Conservation (phyloP, 2,797 vertebrate genomes). For the Hylomyscus alleni region DNA sequence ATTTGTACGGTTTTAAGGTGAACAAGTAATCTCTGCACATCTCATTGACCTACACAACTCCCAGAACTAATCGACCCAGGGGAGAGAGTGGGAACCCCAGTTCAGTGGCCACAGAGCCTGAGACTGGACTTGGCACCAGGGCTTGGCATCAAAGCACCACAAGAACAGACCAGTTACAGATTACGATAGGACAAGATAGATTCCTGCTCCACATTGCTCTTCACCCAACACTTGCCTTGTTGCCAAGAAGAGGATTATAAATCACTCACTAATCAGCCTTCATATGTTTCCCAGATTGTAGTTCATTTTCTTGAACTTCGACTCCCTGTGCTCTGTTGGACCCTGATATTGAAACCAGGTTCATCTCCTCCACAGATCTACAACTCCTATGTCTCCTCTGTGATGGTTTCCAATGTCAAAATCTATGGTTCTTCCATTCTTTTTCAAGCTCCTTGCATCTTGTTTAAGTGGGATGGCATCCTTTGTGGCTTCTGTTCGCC, state of each 20-base stretch:
- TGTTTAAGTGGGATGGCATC: background rate
- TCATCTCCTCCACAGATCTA: slow-evolving; percentile 28
- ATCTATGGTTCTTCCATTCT: background rate
- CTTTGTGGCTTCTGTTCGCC: background rate
- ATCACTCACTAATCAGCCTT: slow-evolving; percentile 77
- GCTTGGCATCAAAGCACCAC: slow-evolving; percentile 12
- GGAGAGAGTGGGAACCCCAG: background rate
- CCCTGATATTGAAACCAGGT: slow-evolving; percentile 70
- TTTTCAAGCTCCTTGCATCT: background rate
- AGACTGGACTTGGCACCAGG: slow-evolving; percentile 17
- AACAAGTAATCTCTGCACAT: background rate
- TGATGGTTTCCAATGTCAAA: background rate
- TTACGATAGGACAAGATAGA: slow-evolving; percentile 65
- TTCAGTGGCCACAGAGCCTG: background rate
- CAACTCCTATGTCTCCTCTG: slow-evolving; percentile 17
- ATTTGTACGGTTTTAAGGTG: background rate
- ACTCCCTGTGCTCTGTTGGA: slow-evolving; percentile 49
- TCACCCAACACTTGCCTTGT: slow-evolving; percentile 75
- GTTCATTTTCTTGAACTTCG: slow-evolving; percentile 69
- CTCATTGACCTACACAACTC: slow-evolving; percentile 25
- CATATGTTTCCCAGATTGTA: slow-evolving; percentile 83
- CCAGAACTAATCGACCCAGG: slow-evolving; percentile 16
- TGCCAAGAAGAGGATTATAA: slow-evolving; percentile 74
- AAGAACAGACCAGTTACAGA: slow-evolving; percentile 35
- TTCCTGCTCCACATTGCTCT: slow-evolving; percentile 47